These are phyloP conservation scores for Lepidurus arcticus DNA, from an alignment of 1,140 invertebrate species.

Conservation along the genomic window DNA sequence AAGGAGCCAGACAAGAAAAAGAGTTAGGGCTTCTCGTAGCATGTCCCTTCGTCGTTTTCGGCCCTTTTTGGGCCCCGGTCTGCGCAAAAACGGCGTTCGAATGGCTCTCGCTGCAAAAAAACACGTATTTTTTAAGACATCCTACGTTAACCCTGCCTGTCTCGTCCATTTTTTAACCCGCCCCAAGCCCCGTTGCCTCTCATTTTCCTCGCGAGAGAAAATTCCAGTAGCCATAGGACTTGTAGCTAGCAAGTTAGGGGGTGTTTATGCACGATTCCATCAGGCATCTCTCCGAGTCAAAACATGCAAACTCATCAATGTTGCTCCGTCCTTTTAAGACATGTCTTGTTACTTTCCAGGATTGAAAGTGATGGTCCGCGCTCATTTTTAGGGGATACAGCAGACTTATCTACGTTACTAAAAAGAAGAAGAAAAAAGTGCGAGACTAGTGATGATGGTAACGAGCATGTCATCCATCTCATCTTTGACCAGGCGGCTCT, in stretches of 20 bases:
- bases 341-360: too few relatives aligned
- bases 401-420: background rate
- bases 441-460: background rate
- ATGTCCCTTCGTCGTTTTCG: background rate
- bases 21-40: background rate
- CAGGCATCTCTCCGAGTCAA: too few relatives aligned
- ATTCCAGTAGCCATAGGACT: too few relatives aligned
- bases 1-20: background rate
- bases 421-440: background rate
- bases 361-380: too few relatives aligned
- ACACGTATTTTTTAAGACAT: background rate
- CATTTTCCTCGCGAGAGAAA: too few relatives aligned
- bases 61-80: background rate
- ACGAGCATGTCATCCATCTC: conserved; percentile 10
- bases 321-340: too few relatives aligned
- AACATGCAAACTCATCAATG: too few relatives aligned
- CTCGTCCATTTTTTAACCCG: too few relatives aligned
- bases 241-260: too few relatives aligned
- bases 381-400: too few relatives aligned
- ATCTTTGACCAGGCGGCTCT: background rate
- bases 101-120: background rate
- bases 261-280: too few relatives aligned
- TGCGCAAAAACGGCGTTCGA: background rate
- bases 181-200: too few relatives aligned
- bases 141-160: background rate